Percentiles rank a stretch among this genome's conserved stretches.
phyloP scores from a whole-genome alignment of 64 coral and sea anemone genomes.

The Porites australiensis region DNA sequence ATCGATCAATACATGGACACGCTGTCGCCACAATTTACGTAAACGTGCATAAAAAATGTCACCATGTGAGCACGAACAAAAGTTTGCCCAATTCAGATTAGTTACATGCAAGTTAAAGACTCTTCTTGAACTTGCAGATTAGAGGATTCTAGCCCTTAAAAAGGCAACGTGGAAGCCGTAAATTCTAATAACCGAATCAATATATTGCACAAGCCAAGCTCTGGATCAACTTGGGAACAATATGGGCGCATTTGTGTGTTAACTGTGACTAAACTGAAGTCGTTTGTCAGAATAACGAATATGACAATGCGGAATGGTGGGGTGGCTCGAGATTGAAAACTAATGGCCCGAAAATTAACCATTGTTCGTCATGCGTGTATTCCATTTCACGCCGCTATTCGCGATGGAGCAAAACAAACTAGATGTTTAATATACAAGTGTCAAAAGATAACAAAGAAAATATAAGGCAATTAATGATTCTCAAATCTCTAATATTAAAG shows the following conservation, averaged over 20 bases:
- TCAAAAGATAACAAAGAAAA: slow-evolving; percentile 5
- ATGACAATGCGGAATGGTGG: not conserved
- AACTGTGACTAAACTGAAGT: not conserved
- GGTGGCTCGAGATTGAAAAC: not conserved
- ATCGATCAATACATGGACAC: slow-evolving; percentile 12
- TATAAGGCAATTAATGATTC: not conserved
- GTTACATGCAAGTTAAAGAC: not conserved
- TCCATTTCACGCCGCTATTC: not conserved
- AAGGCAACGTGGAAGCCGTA: not conserved
- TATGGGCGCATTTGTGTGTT: too few species aligned
- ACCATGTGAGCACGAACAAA: not conserved
- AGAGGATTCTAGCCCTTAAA: not conserved
- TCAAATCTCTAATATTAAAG: not conserved
- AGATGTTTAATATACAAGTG: not conserved
- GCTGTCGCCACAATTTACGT: not conserved
- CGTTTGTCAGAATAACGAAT: slow-evolving; percentile 20
- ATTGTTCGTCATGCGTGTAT: slow-evolving; percentile 32
- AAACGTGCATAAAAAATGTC: slow-evolving; percentile 6
- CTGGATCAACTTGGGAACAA: slow-evolving; percentile 26
- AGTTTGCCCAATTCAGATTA: not conserved
- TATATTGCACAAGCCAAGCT: slow-evolving; percentile 15
- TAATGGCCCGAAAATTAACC: slow-evolving; percentile 44
- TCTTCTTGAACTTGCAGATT: not conserved
- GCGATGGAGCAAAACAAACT: slow-evolving; percentile 1
- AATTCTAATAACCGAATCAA: not conserved